Conservation (phyloP, 2,888 invertebrate genomes). For the Sphaerophoria taeniata region DNA sequence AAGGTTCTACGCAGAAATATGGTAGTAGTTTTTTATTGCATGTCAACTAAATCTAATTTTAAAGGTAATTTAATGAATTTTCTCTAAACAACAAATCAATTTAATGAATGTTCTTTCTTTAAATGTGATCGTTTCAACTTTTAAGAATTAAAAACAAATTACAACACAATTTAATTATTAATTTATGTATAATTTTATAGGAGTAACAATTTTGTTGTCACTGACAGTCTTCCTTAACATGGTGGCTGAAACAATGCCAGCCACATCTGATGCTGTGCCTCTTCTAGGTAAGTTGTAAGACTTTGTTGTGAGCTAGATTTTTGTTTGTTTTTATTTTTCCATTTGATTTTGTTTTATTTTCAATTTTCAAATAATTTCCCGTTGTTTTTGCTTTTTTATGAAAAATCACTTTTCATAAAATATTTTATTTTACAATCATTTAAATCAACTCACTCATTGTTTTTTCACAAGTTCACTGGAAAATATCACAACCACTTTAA, state of each 20-base stretch:
- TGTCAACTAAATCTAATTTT: constrained; percentile 75
- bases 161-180: background rate
- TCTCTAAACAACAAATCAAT: background rate
- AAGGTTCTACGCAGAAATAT: constrained; percentile 83
- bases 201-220: constrained; percentile 98
- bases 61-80: constrained; percentile 48
- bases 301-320: constrained; percentile 15
- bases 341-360: constrained; percentile 9
- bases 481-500: constrained; percentile 41
- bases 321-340: constrained; percentile 14
- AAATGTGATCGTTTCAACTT: constrained; percentile 38
- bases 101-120: constrained; percentile 1
- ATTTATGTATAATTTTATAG: constrained; percentile 83
- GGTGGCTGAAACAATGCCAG: constrained; percentile 99
- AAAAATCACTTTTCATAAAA: constrained; percentile 18
- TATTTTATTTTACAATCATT: constrained; percentile 13
- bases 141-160: background rate
- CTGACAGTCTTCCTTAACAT: constrained; percentile 99
- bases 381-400: constrained; percentile 28
- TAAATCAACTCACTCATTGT: constrained; percentile 21
- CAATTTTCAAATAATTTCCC: constrained; percentile 29
- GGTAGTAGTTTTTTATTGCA: constrained; percentile 82
- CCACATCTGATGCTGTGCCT: constrained; percentile 96
- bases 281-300: constrained; percentile 86
- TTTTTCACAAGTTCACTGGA: constrained; percentile 43